Base-by-base conservation (phyloP, 2,888 invertebrate species). In the Melipona beecheii region DNA sequence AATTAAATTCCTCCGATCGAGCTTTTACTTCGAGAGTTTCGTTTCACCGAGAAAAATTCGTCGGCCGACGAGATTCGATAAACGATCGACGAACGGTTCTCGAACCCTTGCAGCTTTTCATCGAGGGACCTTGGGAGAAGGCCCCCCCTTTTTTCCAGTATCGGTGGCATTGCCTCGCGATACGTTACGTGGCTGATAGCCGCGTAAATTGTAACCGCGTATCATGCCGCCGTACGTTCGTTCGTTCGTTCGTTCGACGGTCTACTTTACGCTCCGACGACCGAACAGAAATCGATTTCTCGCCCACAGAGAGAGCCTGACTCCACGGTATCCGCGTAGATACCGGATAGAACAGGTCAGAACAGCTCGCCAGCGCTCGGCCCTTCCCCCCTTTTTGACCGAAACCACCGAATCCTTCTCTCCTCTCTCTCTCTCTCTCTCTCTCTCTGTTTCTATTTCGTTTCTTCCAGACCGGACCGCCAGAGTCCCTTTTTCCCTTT, bases 261-360 rank as follows among this genome's bases (percentile, higher is more conserved):
- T 56, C 56, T 56, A 56, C 56, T 56, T 56, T 56, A 56, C 56
- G 56, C 56, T 56, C 56, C 36, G 15, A 13, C 56, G n/a, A n/a
- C 65, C 76, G 65, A 64, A 75, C 77, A 80, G 84, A 85, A 84
- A 85, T 85, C 84, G 85, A 85, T 85, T 85, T 71, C 78, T 74
- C 84, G 65, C 75, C 75, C 84, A 70, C 73, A 78, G 36, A 36
- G 36, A 52, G 56, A 78, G 65, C 58, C 69, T 36, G 54, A 49
- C 72, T 78, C 75, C 78, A 54, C 64, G 31, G 54, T 54, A 75
- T 78, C 75, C 78, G 62, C 64, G 31, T 24, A 9, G 68, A 52
- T 54, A 24, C 69, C 64, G 70, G 78, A 83, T 74, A 73, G 84
- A 82, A 78, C 84, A 62, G 75, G 75, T 75, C 79, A 78, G 58